Percentiles rank a stretch among this genome's conserved stretches.
phyloP scores from a whole-genome alignment of 2,888 invertebrate genomes.

The Drepanosiphum platanoidis region DNA sequence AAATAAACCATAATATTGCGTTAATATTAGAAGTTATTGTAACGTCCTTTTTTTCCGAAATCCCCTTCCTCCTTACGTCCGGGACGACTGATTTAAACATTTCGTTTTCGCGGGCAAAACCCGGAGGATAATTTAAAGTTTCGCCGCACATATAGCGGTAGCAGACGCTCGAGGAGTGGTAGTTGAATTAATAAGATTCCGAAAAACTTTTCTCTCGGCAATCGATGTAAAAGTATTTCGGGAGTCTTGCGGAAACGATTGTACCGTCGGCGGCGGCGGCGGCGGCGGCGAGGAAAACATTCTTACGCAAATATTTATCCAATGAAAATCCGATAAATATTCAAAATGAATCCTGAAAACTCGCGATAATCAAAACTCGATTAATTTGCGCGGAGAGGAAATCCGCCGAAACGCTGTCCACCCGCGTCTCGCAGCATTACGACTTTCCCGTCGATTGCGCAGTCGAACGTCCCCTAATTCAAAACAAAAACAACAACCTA shows the following conservation, averaged over 20 bases:
- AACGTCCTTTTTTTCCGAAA: conserved; percentile 29
- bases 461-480: conserved; percentile 38
- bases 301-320: conserved; percentile 58
- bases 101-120: conserved; percentile 45
- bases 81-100: conserved; percentile 56
- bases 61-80: neutral
- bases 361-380: conserved; percentile 57
- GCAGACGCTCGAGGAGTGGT: conserved; percentile 43
- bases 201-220: conserved; percentile 51
- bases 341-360: conserved; percentile 42
- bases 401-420: conserved; percentile 15
- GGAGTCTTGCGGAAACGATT: conserved; percentile 23
- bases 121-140: conserved; percentile 54
- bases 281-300: conserved; percentile 25
- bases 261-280: neutral
- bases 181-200: conserved; percentile 60
- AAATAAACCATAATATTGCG: conserved; percentile 58
- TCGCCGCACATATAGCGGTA: neutral
- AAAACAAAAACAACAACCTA: conserved; percentile 52
- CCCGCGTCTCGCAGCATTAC: conserved; percentile 4
- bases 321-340: conserved; percentile 60
- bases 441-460: neutral
- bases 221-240: conserved; percentile 56
- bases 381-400: conserved; percentile 49
- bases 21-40: conserved; percentile 58